Evolutionary conservation across 2,113 vertebrate species (phyloP).

Genomic region (Polyodon spathula): DNA sequence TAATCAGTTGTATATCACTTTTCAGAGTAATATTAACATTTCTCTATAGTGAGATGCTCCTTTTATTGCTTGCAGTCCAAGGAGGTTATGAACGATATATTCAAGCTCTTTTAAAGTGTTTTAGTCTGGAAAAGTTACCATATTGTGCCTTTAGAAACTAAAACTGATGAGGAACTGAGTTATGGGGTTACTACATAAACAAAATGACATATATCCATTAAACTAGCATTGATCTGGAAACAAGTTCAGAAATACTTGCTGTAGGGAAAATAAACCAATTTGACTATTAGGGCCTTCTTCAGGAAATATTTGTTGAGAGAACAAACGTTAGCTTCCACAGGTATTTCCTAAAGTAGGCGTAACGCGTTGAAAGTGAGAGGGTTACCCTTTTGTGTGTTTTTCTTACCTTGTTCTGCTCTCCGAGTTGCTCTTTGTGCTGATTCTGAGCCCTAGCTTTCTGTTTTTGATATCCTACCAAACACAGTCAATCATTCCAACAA

Average conservation of each 20-base stretch:
- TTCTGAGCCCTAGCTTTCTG: background rate
- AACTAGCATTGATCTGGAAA: too few species aligned
- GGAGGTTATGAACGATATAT: too few species aligned
- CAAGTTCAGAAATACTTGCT: background rate
- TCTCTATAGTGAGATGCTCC: too few species aligned
- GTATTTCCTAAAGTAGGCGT: slow-evolving; percentile 4
- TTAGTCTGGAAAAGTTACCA: too few species aligned
- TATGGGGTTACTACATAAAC: too few species aligned
- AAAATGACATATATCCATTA: too few species aligned
- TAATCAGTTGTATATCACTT: too few species aligned
- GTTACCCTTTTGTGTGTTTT: background rate
- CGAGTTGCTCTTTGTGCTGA: background rate
- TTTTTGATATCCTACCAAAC: background rate
- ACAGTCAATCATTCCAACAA: background rate
- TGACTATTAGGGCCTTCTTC: background rate
- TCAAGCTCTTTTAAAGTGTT: too few species aligned
- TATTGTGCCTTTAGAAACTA: too few species aligned
- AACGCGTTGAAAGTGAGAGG: background rate
- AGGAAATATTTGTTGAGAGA: background rate
- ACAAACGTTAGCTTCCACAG: slow-evolving; percentile 1
- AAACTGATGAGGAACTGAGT: too few species aligned
- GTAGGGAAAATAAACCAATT: background rate
- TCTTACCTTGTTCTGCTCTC: background rate
- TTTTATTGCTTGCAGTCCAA: too few species aligned
- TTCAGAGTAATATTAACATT: too few species aligned